These are phyloP conservation scores for Colletes latitarsis DNA, from an alignment of 1,140 invertebrate genomes.

Conservation along the genomic window DNA sequence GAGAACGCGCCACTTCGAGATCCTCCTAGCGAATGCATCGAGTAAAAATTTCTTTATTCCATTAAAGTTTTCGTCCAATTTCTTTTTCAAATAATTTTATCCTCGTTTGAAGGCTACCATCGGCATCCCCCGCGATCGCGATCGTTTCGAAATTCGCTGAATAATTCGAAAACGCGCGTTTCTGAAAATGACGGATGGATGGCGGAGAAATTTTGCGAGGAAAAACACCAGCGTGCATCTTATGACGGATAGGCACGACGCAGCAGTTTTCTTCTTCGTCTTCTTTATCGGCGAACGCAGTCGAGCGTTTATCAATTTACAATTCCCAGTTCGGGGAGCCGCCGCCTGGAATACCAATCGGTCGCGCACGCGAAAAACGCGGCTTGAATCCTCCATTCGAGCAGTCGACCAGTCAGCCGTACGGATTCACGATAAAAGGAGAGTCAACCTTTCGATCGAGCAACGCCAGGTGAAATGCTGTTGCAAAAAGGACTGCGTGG, in stretches of 20 bases:
- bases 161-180: too few relatives aligned
- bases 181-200: too few relatives aligned
- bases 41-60: too few relatives aligned
- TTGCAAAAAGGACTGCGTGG: conserved; percentile 1
- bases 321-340: conserved; percentile 42
- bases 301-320: conserved; percentile 47
- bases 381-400: conserved; percentile 29
- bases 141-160: too few relatives aligned
- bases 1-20: too few relatives aligned
- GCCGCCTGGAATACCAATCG: conserved; percentile 37
- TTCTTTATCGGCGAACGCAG: conserved; percentile 7
- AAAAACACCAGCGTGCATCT: not conserved
- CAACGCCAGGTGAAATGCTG: conserved; percentile 30
- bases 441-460: conserved; percentile 32
- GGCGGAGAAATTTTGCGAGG: not conserved
- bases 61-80: too few relatives aligned
- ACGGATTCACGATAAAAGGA: conserved; percentile 43
- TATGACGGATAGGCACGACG: conserved; percentile 14
- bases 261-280: not conserved
- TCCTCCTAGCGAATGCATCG: not conserved
- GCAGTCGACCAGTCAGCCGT: not conserved
- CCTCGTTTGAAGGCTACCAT: too few relatives aligned
- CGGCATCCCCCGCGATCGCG: too few relatives aligned
- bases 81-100: too few relatives aligned
- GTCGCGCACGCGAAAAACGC: conserved; percentile 38